These are phyloP conservation scores for Peromyscus aztecus DNA, from an alignment of 2,797 vertebrate genomes.

Conservation along the genomic window DNA sequence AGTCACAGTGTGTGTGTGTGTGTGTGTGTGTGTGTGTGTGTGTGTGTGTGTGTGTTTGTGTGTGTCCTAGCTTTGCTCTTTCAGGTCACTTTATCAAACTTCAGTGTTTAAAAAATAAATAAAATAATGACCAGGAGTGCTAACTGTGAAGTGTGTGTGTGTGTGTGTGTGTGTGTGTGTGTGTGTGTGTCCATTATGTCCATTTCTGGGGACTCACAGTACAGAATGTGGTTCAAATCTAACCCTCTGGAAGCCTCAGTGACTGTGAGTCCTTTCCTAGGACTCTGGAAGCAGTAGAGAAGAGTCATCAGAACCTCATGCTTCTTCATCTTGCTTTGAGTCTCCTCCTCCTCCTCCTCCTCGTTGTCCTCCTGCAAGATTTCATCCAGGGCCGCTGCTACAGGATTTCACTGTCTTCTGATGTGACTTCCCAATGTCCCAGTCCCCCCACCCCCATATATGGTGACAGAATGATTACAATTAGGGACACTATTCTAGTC, in stretches of 20 bases:
- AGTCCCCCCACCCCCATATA: background rate
- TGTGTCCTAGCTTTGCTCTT: background rate
- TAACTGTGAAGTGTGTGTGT: background rate
- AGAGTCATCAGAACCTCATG: background rate
- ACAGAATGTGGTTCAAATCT: background rate
- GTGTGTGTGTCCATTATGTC: too few species aligned
- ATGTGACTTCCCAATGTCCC: constrained; percentile 10
- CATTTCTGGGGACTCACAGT: background rate
- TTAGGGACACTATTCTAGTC: background rate
- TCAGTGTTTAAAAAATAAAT: background rate
- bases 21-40: background rate
- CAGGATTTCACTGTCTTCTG: constrained; percentile 47
- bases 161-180: background rate
- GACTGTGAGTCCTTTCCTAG: background rate
- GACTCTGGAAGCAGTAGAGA: constrained; percentile 13
- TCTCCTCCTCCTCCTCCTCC: background rate
- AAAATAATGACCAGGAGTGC: background rate
- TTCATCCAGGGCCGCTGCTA: constrained; percentile 30
- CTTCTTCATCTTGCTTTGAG: background rate
- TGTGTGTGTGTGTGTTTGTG: fast-evolving
- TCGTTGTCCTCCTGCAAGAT: background rate
- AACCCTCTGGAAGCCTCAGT: background rate
- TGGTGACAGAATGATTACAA: background rate
- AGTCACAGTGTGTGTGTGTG: background rate
- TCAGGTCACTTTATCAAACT: background rate